phyloP scores from a whole-genome alignment of 2,113 vertebrate genomes.

The Dasyprocta punctata region DNA sequence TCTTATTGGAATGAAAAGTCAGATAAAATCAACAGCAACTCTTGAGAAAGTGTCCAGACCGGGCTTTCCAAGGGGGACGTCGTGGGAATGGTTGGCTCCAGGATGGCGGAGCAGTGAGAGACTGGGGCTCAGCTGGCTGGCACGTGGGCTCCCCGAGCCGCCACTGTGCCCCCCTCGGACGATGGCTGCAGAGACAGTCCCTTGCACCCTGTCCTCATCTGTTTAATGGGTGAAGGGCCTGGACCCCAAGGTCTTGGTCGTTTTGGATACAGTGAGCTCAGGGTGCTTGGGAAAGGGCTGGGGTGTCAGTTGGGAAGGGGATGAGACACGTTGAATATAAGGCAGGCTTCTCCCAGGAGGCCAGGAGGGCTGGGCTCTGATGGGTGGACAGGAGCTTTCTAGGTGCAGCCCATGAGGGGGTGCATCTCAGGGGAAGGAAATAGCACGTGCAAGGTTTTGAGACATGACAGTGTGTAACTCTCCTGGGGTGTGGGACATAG shows the following conservation, averaged over 20 bases:
- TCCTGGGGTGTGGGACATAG: not conserved
- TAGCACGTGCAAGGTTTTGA: not conserved
- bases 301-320: not conserved
- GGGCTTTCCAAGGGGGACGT: slow-evolving; percentile 23
- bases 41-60: slow-evolving; percentile 64
- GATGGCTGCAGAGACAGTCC: not conserved
- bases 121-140: not conserved
- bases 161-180: accelerated
- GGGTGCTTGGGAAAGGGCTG: not conserved
- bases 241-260: not conserved
- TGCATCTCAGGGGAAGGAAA: not conserved
- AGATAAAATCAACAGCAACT: slow-evolving; percentile 71
- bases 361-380: not conserved
- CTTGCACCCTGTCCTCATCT: not conserved
- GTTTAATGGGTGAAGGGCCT: not conserved
- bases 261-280: not conserved
- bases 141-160: not conserved
- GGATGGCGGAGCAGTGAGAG: not conserved
- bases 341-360: not conserved
- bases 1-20: slow-evolving; percentile 67
- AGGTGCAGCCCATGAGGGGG: not conserved
- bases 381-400: not conserved
- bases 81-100: not conserved
- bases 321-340: not conserved
- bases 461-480: not conserved